Conservation (phyloP, 2,113 vertebrate species). For the Galbula dea region DNA sequence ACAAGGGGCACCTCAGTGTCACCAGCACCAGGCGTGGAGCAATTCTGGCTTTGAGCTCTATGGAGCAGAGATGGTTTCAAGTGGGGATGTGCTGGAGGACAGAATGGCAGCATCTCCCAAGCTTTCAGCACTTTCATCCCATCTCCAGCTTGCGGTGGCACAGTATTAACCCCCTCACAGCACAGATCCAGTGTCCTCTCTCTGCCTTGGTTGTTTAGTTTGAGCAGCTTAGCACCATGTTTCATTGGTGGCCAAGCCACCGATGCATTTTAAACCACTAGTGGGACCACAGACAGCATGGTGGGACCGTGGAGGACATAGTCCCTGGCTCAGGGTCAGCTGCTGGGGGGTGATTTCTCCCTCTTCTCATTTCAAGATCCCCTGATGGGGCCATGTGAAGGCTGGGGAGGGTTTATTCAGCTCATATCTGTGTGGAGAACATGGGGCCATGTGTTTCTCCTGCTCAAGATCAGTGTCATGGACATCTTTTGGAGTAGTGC, state of each 20-base stretch:
- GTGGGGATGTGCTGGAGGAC: background rate
- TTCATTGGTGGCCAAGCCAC: background rate
- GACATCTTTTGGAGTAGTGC: background rate
- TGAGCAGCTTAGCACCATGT: background rate
- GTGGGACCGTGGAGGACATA: accelerated
- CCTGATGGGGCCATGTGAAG: background rate
- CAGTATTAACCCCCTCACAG: background rate
- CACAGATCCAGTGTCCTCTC: background rate
- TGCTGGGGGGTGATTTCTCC: background rate
- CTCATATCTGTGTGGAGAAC: background rate
- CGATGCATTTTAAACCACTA: accelerated
- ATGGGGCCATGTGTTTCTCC: accelerated
- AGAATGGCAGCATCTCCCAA: background rate
- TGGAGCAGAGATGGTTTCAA: background rate
- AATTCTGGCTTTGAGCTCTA: background rate
- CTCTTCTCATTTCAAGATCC: background rate
- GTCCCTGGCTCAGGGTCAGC: background rate
- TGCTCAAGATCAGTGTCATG: accelerated
- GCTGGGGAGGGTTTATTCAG: background rate
- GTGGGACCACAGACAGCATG: accelerated
- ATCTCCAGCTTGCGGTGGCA: background rate
- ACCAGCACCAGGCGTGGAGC: accelerated
- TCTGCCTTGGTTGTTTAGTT: accelerated
- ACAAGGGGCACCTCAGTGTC: accelerated
- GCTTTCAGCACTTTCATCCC: background rate